Conservation (phyloP, 2,888 invertebrate genomes). For the Eutolmus rufibarbis region DNA sequence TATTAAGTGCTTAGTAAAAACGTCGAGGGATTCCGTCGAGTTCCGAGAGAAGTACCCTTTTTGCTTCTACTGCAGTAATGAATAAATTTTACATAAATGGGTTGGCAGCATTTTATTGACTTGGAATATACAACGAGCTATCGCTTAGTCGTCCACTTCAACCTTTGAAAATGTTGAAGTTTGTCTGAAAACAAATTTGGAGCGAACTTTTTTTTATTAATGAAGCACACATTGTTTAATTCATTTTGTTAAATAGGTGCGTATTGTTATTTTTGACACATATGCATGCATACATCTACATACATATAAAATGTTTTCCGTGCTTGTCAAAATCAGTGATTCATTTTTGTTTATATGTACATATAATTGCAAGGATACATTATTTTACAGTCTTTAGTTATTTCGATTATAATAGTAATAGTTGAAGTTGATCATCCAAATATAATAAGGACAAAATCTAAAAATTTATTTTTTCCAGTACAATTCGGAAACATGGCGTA, state of each 20-base stretch:
- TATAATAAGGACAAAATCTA: no score
- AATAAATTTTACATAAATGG: background rate
- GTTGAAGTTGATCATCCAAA: no score
- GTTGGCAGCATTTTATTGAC: background rate
- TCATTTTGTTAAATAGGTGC: background rate
- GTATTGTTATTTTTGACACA: background rate
- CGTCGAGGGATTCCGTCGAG: background rate
- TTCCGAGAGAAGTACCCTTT: background rate
- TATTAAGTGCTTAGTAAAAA: background rate
- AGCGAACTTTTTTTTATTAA: background rate
- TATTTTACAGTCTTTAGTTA: no score
- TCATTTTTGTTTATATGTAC: background rate
- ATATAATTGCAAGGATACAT: background rate
- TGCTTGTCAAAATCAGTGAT: background rate
- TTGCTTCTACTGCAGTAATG: background rate
- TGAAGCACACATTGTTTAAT: background rate
- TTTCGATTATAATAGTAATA: no score
- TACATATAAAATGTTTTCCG: background rate
- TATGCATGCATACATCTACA: no score
- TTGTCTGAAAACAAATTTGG: background rate
- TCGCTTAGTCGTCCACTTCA: background rate
- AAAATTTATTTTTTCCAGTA: no score
- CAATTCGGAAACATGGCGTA: no score
- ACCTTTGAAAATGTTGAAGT: background rate
- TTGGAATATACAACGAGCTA: background rate